These are phyloP conservation scores for Okamejei kenojei DNA, from an alignment of 2,797 vertebrate genomes.

Conservation along the genomic window DNA sequence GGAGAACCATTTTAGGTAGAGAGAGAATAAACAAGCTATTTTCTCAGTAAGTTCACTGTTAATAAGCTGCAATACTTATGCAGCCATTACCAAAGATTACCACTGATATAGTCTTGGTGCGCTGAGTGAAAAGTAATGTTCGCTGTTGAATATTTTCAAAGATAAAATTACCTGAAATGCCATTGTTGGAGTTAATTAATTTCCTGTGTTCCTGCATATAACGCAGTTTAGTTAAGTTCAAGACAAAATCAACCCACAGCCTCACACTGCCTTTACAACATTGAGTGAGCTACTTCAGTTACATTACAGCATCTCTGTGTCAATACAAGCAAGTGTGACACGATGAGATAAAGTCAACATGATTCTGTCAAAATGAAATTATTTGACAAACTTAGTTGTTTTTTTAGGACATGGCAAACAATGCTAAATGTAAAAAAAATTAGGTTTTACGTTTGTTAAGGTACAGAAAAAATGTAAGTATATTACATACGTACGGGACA, in stretches of 20 bases:
- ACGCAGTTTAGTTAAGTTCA: neutral
- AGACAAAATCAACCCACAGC: neutral
- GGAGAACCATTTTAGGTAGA: neutral
- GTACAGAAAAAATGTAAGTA: too few species aligned
- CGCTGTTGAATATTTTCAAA: neutral
- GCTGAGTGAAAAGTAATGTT: neutral
- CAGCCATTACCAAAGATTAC: neutral
- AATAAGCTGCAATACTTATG: neutral
- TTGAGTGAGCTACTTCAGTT: neutral
- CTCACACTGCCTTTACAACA: neutral
- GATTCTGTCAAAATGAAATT: too few species aligned
- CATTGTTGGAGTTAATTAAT: neutral
- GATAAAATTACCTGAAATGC: neutral
- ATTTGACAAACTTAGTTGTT: too few species aligned
- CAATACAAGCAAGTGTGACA: too few species aligned
- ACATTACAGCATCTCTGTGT: neutral
- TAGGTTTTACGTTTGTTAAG: too few species aligned
- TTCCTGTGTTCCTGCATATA: neutral
- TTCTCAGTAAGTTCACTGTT: neutral
- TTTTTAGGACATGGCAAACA: too few species aligned
- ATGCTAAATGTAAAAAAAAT: too few species aligned
- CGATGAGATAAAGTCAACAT: too few species aligned
- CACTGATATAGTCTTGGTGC: neutral
- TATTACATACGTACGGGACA: too few species aligned
- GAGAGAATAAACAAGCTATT: neutral